Evolutionary conservation across 2,797 vertebrate genomes (phyloP), one percentile per base, ranked within the genome.

Genomic region (Urophycis tenuis): DNA sequence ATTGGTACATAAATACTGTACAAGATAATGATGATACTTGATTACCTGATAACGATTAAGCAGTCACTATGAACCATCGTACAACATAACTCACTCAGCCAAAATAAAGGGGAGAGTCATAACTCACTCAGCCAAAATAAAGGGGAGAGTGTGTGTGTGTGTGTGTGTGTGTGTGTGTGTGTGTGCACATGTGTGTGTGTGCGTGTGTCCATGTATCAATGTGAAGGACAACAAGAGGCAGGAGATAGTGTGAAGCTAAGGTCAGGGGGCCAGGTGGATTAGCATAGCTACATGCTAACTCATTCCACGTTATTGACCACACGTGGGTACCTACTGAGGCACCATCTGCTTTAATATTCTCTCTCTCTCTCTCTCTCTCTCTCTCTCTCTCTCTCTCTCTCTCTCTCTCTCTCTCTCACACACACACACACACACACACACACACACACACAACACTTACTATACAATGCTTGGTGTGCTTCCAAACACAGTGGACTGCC

Each of bases 321-420:
- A 83, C 41, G 75, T 72, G 71, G 74, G 73, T 73, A 72, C n/a
- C 22, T 32, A 64, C 31, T 36, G 36, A 22, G 75, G 33, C 77
- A 85, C 82, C 86, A 88, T 86, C 83, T 87, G 85, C 77, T 83
- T 41, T 53, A 53, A 53, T 53, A 53, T 17, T 41, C 39, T 41
- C 39, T 41, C 39, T 41, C 39, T 14, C 41, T 70, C 29, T 6
- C 3, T 70, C 78, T 60, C 45, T 70, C 41, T 19, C 39, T 32
- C 31, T 3, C 3, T 32, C 31, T 3, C 3, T 41, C 39, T 41
- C 39, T 41, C 39, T 41, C 39, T 14, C 41, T 70, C 29, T 6
- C 3, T 70, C 78, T 60, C 45, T 70, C 41, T 19, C 39, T 32
- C 31, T 3, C 3, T 15, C n/a, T 6, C 60, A 75, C 17, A 71